Conservation (phyloP, 2,888 invertebrate species). For the Mamestra brassicae region DNA sequence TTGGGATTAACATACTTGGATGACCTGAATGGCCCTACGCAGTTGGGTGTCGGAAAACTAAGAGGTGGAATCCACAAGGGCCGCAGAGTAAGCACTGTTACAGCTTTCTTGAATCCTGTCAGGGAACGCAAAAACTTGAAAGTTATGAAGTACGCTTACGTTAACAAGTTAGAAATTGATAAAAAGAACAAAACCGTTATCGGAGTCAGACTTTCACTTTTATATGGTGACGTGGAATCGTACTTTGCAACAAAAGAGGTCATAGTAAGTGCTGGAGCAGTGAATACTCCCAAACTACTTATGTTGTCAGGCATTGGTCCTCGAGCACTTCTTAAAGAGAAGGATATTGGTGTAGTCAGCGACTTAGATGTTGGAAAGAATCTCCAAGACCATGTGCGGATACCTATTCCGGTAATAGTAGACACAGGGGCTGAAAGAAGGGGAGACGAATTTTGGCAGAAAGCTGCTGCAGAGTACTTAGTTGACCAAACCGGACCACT, state of each 20-base stretch:
- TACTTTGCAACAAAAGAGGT: constrained; percentile 82
- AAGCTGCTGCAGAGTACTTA: constrained; percentile 83
- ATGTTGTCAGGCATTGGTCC: constrained; percentile 86
- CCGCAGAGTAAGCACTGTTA: constrained; percentile 90
- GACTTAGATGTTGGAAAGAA: constrained; percentile 85
- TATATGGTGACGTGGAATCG: constrained; percentile 71
- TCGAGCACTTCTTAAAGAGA: constrained; percentile 74
- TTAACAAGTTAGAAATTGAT: constrained; percentile 73
- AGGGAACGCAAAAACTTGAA: constrained; percentile 79
- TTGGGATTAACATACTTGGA: constrained; percentile 86
- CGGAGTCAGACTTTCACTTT: constrained; percentile 76
- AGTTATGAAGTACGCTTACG: constrained; percentile 81
- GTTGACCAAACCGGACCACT: constrained; percentile 83
- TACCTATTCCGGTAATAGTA: constrained; percentile 82
- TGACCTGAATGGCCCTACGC: constrained; percentile 84
- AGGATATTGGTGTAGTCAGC: constrained; percentile 75
- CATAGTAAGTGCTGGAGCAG: constrained; percentile 82
- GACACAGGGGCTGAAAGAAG: constrained; percentile 78
- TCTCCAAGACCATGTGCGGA: constrained; percentile 87
- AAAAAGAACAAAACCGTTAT: constrained; percentile 72
- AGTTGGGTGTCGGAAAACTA: constrained; percentile 90
- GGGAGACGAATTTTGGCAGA: constrained; percentile 79
- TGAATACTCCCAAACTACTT: constrained; percentile 82
- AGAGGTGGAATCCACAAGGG: constrained; percentile 89
- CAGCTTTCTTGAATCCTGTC: constrained; percentile 84